A percentile compares a stretch with the other conserved stretches of the same genome.
phyloP scores from a whole-genome alignment of 2,113 vertebrate genomes.

The Mormoops blainvillei region DNA sequence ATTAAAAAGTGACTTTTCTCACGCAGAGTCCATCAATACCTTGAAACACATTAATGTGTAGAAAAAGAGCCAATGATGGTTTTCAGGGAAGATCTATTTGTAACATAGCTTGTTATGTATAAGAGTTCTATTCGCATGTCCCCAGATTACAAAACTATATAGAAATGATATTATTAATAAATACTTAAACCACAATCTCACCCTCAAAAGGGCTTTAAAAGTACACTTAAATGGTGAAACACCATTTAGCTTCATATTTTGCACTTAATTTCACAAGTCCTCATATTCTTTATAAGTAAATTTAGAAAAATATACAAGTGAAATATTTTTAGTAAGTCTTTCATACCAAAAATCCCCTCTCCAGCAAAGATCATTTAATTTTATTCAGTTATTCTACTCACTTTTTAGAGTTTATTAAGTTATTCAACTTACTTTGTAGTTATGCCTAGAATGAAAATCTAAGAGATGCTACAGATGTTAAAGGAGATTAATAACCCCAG shows the following conservation, averaged over 20 bases:
- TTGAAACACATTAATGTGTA: not conserved
- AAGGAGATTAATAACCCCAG: not conserved
- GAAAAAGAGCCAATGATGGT: not conserved
- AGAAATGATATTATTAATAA: not conserved
- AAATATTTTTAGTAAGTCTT: not conserved
- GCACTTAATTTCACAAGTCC: not conserved
- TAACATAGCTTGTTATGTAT: not conserved
- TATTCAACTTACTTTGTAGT: not conserved
- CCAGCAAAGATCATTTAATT: not conserved
- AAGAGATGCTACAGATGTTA: not conserved
- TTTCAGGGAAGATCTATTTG: not conserved
- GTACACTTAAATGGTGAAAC: not conserved
- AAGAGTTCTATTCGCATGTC: not conserved
- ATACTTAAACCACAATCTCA: not conserved
- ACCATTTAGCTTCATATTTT: not conserved
- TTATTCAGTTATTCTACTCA: not conserved
- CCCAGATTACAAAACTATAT: not conserved
- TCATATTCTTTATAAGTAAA: not conserved
- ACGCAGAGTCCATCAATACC: not conserved
- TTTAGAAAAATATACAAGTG: not conserved
- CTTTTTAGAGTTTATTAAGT: not conserved
- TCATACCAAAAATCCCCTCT: not conserved
- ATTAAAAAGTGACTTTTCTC: not conserved
- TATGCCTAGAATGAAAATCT: not conserved
- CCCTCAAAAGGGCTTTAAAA: not conserved